Evolutionary conservation across 2,113 vertebrate genomes (phyloP).

Genomic region (Macroglossus sobrinus): DNA sequence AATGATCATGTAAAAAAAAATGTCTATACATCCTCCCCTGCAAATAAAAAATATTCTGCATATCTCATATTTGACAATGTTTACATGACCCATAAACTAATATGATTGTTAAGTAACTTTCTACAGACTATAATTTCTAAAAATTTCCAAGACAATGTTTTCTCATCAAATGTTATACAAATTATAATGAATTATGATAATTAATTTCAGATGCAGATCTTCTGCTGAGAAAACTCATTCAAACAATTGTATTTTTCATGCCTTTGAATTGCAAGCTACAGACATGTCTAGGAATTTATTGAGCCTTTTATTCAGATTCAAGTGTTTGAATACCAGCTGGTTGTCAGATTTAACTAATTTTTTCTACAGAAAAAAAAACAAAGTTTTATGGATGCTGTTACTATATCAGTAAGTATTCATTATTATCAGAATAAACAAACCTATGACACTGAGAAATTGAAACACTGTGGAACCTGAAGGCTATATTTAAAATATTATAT

Average conservation of each 20-base stretch:
- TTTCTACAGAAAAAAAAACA: background rate
- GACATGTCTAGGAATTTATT: conserved; percentile 45
- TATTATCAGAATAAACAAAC: conserved; percentile 30
- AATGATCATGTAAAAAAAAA: background rate
- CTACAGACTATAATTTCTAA: background rate
- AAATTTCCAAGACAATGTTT: conserved; percentile 2
- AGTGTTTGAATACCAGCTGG: conserved; percentile 20
- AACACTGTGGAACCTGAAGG: background rate
- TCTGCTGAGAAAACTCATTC: conserved; percentile 25
- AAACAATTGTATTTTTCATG: conserved; percentile 12
- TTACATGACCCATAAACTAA: background rate
- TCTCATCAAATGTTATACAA: conserved; percentile 18
- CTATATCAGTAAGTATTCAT: conserved; percentile 18
- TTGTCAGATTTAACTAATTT: conserved; percentile 42
- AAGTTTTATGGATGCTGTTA: conserved; percentile 18
- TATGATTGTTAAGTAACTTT: background rate
- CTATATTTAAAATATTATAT: conserved; percentile 37
- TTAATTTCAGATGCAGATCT: conserved; percentile 58
- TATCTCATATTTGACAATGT: background rate
- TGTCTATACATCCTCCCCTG: background rate
- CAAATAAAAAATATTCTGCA: background rate
- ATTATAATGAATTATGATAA: conserved; percentile 55
- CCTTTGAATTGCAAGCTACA: conserved; percentile 53
- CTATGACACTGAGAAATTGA: background rate
- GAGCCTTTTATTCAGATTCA: conserved; percentile 4